Percentiles rank a stretch among this genome's conserved stretches.
Evolutionary conservation across 2,888 invertebrate species (phyloP).

Genomic region (Melipona beecheii): DNA sequence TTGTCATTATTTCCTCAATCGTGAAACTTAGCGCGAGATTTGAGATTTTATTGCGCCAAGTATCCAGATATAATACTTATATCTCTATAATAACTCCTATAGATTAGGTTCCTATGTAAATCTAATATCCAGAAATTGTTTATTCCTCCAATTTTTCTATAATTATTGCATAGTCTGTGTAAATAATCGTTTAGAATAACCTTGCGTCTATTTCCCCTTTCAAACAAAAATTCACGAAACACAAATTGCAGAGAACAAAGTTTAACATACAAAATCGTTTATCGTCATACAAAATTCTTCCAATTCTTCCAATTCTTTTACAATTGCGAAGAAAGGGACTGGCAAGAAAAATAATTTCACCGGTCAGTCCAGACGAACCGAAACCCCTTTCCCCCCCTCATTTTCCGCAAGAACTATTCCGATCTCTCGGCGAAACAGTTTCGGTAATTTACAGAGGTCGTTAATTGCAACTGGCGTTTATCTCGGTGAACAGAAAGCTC

Average conservation of each 20-base stretch:
- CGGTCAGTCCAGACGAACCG: neutral
- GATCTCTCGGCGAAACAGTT: constrained; percentile 9
- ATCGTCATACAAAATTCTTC: no score
- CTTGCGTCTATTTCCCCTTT: neutral
- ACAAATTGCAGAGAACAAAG: no score
- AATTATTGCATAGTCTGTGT: neutral
- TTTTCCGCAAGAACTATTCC: neutral
- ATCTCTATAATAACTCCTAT: no score
- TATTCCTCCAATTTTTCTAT: neutral
- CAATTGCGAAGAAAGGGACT: neutral
- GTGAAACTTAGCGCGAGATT: no score
- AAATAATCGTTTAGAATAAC: neutral
- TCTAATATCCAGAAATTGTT: neutral
- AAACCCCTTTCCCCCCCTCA: no score
- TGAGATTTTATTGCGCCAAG: no score
- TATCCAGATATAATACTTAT: no score
- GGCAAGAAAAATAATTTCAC: neutral
- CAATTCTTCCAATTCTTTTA: no score
- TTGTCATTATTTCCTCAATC: no score
- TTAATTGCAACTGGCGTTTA: constrained; percentile 40
- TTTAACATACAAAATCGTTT: neutral
- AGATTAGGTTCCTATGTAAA: neutral
- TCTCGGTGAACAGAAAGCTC: constrained; percentile 29
- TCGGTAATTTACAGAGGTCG: constrained; percentile 28
- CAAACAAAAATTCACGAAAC: neutral